A percentile compares a stretch with the other conserved stretches of the same genome.
Conservation (phyloP, 1,140 invertebrate species). For the Zaprionus nigranus region DNA sequence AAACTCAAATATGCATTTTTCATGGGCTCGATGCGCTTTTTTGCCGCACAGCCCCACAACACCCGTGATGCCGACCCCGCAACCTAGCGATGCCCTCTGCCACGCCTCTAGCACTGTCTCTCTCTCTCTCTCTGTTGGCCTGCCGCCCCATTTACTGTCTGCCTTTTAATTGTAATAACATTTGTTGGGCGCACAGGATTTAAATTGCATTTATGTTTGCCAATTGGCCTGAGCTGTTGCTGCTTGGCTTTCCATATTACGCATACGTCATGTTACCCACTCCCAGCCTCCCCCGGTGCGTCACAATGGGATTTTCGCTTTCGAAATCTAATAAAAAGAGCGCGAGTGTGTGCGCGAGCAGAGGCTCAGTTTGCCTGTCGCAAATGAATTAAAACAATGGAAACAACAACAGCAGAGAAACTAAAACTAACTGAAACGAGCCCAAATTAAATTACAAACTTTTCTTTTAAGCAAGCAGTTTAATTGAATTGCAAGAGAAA, state of each 20-base stretch:
- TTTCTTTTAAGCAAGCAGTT: conserved; percentile 70
- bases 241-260: conserved; percentile 54
- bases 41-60: background rate
- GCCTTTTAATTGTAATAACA: conserved; percentile 78
- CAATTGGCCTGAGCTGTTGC: conserved; percentile 58
- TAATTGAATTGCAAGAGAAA: conserved; percentile 63
- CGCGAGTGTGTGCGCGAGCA: background rate
- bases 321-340: conserved; percentile 70
- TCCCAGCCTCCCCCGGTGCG: background rate
- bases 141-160: conserved; percentile 4
- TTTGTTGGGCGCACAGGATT: conserved; percentile 61
- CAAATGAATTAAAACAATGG: conserved; percentile 59
- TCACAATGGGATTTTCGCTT: conserved; percentile 31
- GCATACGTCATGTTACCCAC: conserved; percentile 55
- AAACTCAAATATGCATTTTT: conserved; percentile 81
- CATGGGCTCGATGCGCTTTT: conserved; percentile 57
- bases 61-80: background rate
- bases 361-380: conserved; percentile 8
- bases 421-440: conserved; percentile 57
- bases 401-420: conserved; percentile 10
- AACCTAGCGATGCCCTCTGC: background rate
- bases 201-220: conserved; percentile 76
- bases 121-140: background rate
- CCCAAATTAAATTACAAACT: conserved; percentile 76
- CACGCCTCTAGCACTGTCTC: background rate